A percentile compares a stretch with the other conserved stretches of the same genome.
Conservation (phyloP, 2,797 vertebrate genomes). For the Sternarchorhynchus goeldii region DNA sequence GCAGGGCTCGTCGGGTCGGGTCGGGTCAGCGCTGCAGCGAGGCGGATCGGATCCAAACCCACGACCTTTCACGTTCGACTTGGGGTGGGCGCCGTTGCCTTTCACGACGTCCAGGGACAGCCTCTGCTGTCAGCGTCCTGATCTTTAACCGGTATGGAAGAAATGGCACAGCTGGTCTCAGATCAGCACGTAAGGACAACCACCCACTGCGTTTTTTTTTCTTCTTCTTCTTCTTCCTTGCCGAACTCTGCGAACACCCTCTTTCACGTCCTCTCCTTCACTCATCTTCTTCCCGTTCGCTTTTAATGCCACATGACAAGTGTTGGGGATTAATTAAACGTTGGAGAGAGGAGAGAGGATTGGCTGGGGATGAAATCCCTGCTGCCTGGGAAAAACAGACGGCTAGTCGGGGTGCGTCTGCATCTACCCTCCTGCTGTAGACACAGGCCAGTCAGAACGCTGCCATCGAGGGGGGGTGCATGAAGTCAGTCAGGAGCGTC, state of each 20-base stretch:
- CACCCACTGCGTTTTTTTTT: background rate
- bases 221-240: background rate
- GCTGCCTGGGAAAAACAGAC: constrained; percentile 32
- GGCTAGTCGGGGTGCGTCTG: constrained; percentile 47
- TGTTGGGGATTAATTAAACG: constrained; percentile 53
- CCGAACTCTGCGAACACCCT: constrained; percentile 3
- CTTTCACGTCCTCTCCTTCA: background rate
- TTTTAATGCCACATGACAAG: constrained; percentile 51
- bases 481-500: constrained; percentile 54
- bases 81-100: too few species aligned
- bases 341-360: constrained; percentile 42
- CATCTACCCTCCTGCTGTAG: constrained; percentile 15
- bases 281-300: constrained; percentile 9
- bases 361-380: constrained; percentile 32
- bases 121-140: too few species aligned
- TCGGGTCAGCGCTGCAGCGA: background rate
- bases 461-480: constrained; percentile 44
- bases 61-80: background rate
- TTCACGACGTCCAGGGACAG: too few species aligned
- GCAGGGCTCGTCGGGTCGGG: constrained; percentile 52
- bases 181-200: background rate
- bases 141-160: too few species aligned
- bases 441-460: constrained; percentile 34
- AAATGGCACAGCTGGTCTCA: too few species aligned
- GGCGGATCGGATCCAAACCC: background rate